Conservation (phyloP, 2,113 vertebrate genomes). For the Macquaria australasica region DNA sequence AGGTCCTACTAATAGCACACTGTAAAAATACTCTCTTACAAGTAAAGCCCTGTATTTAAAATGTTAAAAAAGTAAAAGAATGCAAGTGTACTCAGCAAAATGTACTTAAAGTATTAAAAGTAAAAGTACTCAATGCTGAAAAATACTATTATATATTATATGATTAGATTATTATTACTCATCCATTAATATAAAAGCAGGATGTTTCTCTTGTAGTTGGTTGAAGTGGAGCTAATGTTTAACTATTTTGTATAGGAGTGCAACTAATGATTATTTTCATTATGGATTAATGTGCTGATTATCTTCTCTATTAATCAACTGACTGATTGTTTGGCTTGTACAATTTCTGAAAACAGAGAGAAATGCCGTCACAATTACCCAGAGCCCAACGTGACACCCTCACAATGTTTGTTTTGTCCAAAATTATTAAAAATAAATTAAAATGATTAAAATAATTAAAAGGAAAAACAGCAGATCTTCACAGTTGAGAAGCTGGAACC, state of each 20-base stretch:
- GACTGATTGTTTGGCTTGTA: too few species aligned
- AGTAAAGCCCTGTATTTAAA: not conserved
- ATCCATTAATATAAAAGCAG: not conserved
- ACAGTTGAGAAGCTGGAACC: too few species aligned
- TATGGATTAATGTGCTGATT: not conserved
- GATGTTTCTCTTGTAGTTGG: not conserved
- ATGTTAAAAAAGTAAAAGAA: not conserved
- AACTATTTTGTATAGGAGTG: too few species aligned
- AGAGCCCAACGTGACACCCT: too few species aligned
- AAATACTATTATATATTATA: not conserved
- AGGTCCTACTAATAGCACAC: not conserved
- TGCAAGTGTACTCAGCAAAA: too few species aligned
- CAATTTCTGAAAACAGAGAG: too few species aligned
- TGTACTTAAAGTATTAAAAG: not conserved
- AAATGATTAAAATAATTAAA: too few species aligned
- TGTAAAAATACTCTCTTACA: not conserved
- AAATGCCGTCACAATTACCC: too few species aligned
- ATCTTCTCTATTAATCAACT: too few species aligned
- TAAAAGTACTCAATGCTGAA: not conserved
- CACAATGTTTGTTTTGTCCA: too few species aligned
- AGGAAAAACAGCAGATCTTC: too few species aligned
- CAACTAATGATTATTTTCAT: not conserved
- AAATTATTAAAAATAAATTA: too few species aligned
- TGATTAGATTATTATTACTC: not conserved
- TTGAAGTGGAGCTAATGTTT: not conserved